These are phyloP conservation scores for Cryptoblepharus egeriae DNA, from an alignment of 2,797 vertebrate species.

Conservation along the genomic window DNA sequence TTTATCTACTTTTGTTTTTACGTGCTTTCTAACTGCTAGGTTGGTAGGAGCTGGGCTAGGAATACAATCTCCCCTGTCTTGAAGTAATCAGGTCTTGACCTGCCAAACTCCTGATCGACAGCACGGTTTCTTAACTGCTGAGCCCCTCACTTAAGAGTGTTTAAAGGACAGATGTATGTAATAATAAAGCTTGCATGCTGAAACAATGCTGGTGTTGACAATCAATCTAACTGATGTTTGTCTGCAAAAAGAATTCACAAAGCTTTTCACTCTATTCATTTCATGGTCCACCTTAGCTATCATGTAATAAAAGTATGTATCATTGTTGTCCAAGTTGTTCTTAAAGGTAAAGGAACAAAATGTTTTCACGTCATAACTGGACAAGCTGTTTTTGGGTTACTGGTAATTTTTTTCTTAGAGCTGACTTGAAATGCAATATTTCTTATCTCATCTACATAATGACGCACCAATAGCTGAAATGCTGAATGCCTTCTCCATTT, in stretches of 20 bases:
- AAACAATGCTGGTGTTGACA: not conserved
- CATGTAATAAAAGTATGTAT: not conserved
- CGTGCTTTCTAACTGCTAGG: no score
- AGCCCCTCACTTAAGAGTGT: not conserved
- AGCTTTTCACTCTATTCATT: not conserved
- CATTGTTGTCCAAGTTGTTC: not conserved
- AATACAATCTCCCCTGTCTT: no score
- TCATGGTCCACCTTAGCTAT: not conserved
- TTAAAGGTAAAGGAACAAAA: not conserved
- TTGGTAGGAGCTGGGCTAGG: no score
- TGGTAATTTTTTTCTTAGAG: not conserved
- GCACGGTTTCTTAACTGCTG: no score
- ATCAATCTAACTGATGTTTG: not conserved
- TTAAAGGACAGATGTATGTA: not conserved
- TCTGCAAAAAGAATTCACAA: not conserved
- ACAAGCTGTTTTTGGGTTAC: not conserved
- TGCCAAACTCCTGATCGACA: no score
- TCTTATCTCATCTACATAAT: not conserved
- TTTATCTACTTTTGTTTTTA: no score
- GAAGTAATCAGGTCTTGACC: no score
- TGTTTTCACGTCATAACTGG: not conserved
- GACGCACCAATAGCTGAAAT: not conserved
- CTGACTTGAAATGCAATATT: not conserved
- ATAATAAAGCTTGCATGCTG: not conserved
- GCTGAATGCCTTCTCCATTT: not conserved